A percentile compares a stretch with the other conserved stretches of the same genome.
phyloP scores from a whole-genome alignment of 2,888 invertebrate genomes.

The Clusia tigrina region DNA sequence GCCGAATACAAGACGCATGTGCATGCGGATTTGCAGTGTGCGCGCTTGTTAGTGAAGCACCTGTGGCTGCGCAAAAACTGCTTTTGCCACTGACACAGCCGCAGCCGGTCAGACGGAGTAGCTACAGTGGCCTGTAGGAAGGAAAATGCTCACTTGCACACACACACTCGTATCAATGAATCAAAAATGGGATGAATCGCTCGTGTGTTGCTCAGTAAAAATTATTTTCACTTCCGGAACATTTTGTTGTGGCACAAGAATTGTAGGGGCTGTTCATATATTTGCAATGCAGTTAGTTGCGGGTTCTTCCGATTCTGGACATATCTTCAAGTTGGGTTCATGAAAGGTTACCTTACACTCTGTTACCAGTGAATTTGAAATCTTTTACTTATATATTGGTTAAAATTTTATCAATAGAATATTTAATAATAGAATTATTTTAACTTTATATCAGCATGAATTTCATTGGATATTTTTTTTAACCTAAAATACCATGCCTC shows the following conservation, averaged over 20 bases:
- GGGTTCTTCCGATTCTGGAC: no score
- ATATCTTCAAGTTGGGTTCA: no score
- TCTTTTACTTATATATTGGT: no score
- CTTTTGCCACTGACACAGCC: neutral
- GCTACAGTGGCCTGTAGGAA: neutral
- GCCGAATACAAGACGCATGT: neutral
- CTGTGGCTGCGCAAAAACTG: neutral
- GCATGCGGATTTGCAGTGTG: neutral
- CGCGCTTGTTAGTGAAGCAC: conserved; percentile 6
- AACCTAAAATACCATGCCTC: no score
- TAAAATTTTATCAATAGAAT: no score
- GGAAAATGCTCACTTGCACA: conserved; percentile 11
- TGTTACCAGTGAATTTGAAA: no score
- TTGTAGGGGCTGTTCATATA: no score
- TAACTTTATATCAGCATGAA: no score
- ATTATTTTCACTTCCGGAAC: conserved; percentile 27
- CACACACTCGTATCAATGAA: conserved; percentile 25
- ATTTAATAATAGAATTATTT: no score
- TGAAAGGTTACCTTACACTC: no score
- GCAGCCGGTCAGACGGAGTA: neutral
- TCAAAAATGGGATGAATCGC: conserved; percentile 17
- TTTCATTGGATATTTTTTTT: no score
- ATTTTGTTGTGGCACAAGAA: neutral
- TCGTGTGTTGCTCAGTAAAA: conserved; percentile 11
- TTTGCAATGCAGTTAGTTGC: no score